Base-by-base conservation (phyloP, 2,113 vertebrate genomes). In the Dendrocopos noguchii region DNA sequence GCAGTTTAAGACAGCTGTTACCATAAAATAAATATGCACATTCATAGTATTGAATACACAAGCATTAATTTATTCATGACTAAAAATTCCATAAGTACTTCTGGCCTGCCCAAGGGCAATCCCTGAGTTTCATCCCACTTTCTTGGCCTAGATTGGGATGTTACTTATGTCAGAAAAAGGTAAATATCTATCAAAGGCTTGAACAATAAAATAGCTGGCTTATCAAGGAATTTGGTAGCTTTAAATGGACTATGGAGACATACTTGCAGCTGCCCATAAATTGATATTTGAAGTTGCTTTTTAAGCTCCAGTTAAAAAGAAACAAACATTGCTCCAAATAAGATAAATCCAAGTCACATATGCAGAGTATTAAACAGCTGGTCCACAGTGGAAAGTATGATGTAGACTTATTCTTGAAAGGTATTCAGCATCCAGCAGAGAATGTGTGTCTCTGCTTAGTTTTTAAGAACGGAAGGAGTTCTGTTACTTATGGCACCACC, bases 1-100 rank as follows among this genome's bases (percentile, higher is more conserved):
- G 68, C 84, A 91, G 36, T 96, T 95, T 88, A 88, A 89, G 91
- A 94, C 78, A 90, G 59, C 59, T 93, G n/a, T 85, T 90, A 64
- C 44, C 42, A 16, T 79, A 74, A 88, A 83, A 71, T 86, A 61
- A 84, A 39, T 47, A 24, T 0, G 0, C 27, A 6, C 44, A 27
- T 75, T 89, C 28, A 81, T 88, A 76, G 50, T 55, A 65, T 34
- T 73, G 29, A 65, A 60, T 66, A 19, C 12, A 24, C 12, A 82
- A 87, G 16, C 53, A 72, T 61, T 72, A 77, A 61, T 53, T 81
- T 76, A 66, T 64, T 87, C 22, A 46, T 68, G 24, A 1, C n/a
- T 80, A 66, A 80, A 70, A 87, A 57, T 66, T 76, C 24, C 27
- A 7, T 63, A 73, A 75, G 36, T 53, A 24, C 34, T 68, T 78